A percentile compares a stretch with the other conserved stretches of the same genome.
Conservation (phyloP, 2,113 vertebrate species). For the Mellivora capensis region DNA sequence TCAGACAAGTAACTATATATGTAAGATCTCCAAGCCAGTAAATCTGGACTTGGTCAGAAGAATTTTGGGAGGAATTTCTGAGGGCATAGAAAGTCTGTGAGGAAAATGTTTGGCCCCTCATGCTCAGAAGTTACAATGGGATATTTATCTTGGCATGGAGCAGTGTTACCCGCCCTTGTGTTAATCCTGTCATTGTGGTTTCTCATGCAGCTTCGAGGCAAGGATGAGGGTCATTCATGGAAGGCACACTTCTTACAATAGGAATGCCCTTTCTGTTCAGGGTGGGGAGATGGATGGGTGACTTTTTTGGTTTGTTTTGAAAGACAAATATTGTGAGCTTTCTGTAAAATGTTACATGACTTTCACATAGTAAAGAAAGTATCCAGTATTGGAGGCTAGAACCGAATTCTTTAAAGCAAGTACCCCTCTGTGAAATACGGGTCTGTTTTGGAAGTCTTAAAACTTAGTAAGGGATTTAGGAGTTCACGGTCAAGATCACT, state of each 20-base stretch:
- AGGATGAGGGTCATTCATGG: accelerated
- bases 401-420: not conserved
- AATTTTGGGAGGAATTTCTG: constrained; percentile 4
- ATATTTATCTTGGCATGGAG: not conserved
- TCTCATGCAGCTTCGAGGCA: accelerated
- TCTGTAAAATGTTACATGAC: not conserved
- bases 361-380: not conserved
- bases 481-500: not conserved
- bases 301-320: not conserved
- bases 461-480: not conserved
- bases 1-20: not conserved
- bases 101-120: not conserved
- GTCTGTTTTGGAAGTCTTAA: not conserved
- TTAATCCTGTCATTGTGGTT: not conserved
- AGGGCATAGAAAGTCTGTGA: not conserved
- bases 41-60: not conserved
- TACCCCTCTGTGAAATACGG: not conserved
- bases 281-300: not conserved
- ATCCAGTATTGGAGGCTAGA: not conserved
- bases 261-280: not conserved
- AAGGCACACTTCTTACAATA: not conserved
- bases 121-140: not conserved
- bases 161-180: not conserved
- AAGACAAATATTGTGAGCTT: not conserved
- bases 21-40: not conserved